Evolutionary conservation across 2,888 invertebrate species (phyloP), one percentile per base, ranked within the genome.

Genomic region (Gymnocheta viridis): DNA sequence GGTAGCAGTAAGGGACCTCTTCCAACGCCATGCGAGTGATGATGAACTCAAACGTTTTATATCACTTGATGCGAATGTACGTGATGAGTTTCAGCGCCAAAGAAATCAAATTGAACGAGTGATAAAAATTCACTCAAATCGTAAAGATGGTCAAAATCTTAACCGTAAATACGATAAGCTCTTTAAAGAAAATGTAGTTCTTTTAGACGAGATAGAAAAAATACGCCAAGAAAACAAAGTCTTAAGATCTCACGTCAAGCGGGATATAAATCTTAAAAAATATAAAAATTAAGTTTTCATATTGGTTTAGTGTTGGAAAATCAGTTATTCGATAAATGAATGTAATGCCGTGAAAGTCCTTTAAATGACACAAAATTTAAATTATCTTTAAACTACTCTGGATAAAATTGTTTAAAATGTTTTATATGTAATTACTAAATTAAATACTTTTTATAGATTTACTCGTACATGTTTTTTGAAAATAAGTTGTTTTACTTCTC

Each of bases 141-240:
- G 88, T 0, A 87, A 88, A 19, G 87, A 88, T 17, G 87, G 88
- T 24, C 88, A 88, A 47, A 80, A 82, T 0, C 85, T 87, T 19
- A 87, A 88, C 41, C 87, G 85, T 19, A 91, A 89, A 44, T 88
- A 88, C 54, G 88, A 94, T 73, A 94, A 94, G 87, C 94, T 96
- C 74, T 94, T 95, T 93, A 94, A 93, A 93, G 97, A 98, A 89
- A 98, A 98, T 90, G 94, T 96, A 41, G 92, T 94, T 0, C 93
- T 98, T 4, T 93, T 97, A 38, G 93, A 94, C 1, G 97, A 98
- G 91, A 94, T 97, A 24, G 97, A 97, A 89, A 94, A 93, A 77
- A 90, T 97, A 51, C 94, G 96, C 38, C 93, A 86, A 0, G 87
- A 88, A 73, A 89, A 89, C 41, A 86, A 86, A 7, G 5, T 9